A percentile compares a stretch with the other conserved stretches of the same genome.
Conservation (phyloP, 2,888 invertebrate genomes). For the Gandaritis pyraliata region DNA sequence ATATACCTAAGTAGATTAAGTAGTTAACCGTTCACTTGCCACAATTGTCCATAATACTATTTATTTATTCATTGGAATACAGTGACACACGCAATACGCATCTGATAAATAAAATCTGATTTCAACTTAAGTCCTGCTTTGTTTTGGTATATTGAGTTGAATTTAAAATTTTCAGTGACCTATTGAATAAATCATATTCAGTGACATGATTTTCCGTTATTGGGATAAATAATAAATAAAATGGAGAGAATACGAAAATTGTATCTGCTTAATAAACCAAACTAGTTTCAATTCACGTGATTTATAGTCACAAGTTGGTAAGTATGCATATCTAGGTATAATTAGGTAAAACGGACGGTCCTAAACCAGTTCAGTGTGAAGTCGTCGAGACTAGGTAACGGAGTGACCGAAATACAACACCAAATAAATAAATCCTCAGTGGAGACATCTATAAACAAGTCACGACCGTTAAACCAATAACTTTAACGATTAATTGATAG, state of each 20-base stretch:
- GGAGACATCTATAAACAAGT: constrained; percentile 23
- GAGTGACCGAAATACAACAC: constrained; percentile 50
- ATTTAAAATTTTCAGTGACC: constrained; percentile 36
- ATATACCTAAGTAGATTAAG: too few relatives aligned
- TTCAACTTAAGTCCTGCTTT: constrained; percentile 50
- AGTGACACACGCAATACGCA: constrained; percentile 50
- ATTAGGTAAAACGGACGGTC: constrained; percentile 45
- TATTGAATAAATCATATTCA: constrained; percentile 43
- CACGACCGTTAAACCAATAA: constrained; percentile 26
- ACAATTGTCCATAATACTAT: constrained; percentile 38
- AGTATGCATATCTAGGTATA: constrained; percentile 11
- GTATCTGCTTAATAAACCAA: constrained; percentile 2
- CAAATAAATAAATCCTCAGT: constrained; percentile 30
- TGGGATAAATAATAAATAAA: constrained; percentile 11
- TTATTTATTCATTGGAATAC: constrained; percentile 59
- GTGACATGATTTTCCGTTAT: constrained; percentile 22
- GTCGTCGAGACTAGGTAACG: constrained; percentile 50
- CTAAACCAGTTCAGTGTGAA: constrained; percentile 49
- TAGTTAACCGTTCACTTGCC: constrained; percentile 22
- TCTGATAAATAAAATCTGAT: constrained; percentile 49
- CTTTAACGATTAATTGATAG: constrained; percentile 14
- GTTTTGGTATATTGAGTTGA: constrained; percentile 44
- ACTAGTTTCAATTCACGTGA: constrained; percentile 11
- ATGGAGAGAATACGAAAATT: constrained; percentile 15
- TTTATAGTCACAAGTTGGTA: constrained; percentile 21